Base-by-base conservation (phyloP, 2,888 invertebrate species). In the Stictocephala bisonia region DNA sequence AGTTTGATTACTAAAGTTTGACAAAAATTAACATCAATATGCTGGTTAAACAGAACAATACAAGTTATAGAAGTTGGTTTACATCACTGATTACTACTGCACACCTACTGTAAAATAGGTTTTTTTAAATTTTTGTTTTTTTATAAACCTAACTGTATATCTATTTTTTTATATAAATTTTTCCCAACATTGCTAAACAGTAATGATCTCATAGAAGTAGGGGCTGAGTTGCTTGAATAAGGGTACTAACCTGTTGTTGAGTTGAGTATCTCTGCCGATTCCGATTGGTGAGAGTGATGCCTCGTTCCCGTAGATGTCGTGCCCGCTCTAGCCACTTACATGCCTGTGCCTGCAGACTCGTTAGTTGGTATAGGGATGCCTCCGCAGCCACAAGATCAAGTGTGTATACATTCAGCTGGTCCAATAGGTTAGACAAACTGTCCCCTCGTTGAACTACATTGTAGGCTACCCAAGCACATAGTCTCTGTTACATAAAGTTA, bases 311-410 rank as follows among this genome's bases (percentile, higher is more conserved):
- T 20, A 58, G 40, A 15, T 69, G 69, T 6, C 40, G 20, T 3
- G 58, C 41, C 20, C 44, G 56, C 13, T 71, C 70, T 27, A 58
- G 6, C 70, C 70, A 71, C 44, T 71, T 71, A 27, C 44, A 41
- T 6, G 44, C 26, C 56, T 44, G 44, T 6, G 24, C 53, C 31
- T 53, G 58, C 41, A 71, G 20, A 20, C 27, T 18, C 9, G 44
- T 26, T 26, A 71, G 22, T 40, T 56, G 58, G 31, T 58, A 58
- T 29, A 71, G 48, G 1, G 58, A 41, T 7, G 26, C 20, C 58
- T 71, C 70, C n/a, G 58, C 41, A 29, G 18, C 22, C n/a, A 13
- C 31, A 22, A 58, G 56, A n/a, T 71, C 58, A 15, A 71, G 18
- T 6, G 29, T 15, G 29, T 71, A 71, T n/a, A 71, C 11, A 53